Percentiles rank a stretch among this genome's conserved stretches.
Evolutionary conservation across 53 echinoderm and acorn worm species (phyloP).

Genomic region (Temnopleurus reevesii): DNA sequence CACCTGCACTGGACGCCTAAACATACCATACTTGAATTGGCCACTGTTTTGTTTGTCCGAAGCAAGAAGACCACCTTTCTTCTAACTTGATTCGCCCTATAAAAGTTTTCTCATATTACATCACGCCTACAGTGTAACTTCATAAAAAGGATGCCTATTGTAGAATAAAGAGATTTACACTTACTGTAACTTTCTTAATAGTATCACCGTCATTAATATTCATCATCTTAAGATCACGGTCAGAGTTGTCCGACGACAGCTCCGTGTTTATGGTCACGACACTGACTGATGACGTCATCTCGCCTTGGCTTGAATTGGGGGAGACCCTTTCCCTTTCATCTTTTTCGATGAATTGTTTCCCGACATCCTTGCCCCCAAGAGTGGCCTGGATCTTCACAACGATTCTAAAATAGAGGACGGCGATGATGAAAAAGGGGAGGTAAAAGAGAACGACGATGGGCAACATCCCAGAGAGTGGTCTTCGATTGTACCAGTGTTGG

Average conservation of each 20-base stretch:
- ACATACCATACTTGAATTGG: no score
- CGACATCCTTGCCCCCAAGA: not conserved
- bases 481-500: not conserved
- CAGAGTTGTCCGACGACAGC: not conserved
- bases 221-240: not conserved
- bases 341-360: not conserved
- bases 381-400: not conserved
- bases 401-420: constrained; percentile 37
- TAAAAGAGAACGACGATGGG: not conserved
- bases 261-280: not conserved
- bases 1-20: no score
- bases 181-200: not conserved
- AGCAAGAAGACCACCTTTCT: no score
- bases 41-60: no score
- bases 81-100: no score
- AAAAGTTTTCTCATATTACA: no score
- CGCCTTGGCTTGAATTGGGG: not conserved
- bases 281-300: constrained; percentile 15
- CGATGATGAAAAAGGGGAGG: constrained; percentile 13
- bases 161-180: not conserved
- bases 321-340: not conserved
- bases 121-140: no score
- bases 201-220: not conserved
- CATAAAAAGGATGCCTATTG: no score
- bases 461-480: not conserved